Evolutionary conservation across 2,113 vertebrate genomes (phyloP).

Genomic region (Nyctereutes procyonoides): DNA sequence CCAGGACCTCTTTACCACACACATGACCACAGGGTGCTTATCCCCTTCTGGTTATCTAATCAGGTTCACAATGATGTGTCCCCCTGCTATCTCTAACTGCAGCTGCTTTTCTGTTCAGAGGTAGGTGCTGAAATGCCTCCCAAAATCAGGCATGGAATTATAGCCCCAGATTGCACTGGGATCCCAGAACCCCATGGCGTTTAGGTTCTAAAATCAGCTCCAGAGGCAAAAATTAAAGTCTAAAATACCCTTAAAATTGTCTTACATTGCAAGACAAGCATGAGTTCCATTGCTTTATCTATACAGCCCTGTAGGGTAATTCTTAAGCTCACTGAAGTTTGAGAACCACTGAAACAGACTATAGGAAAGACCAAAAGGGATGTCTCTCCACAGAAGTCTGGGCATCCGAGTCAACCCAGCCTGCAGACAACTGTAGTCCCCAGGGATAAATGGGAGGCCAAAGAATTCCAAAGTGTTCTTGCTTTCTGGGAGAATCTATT

Average conservation of each 20-base stretch:
- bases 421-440: not conserved
- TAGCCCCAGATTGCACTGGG: not conserved
- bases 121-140: not conserved
- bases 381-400: not conserved
- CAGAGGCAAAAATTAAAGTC: not conserved
- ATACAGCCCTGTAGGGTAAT: rapidly evolving
- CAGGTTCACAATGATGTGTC: not conserved
- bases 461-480: not conserved
- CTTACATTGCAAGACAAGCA: not conserved
- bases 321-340: not conserved
- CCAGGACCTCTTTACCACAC: not conserved
- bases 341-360: not conserved
- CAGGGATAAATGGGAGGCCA: rapidly evolving
- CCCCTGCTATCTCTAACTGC: not conserved
- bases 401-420: not conserved
- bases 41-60: not conserved
- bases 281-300: not conserved
- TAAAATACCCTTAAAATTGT: not conserved
- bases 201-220: not conserved
- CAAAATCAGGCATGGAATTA: not conserved
- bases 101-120: not conserved
- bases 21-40: not conserved
- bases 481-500: not conserved
- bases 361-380: not conserved
- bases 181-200: not conserved